Evolutionary conservation across 2,888 invertebrate species (phyloP), one percentile per base, ranked within the genome.

Genomic region (Caenorhabditis sinica): DNA sequence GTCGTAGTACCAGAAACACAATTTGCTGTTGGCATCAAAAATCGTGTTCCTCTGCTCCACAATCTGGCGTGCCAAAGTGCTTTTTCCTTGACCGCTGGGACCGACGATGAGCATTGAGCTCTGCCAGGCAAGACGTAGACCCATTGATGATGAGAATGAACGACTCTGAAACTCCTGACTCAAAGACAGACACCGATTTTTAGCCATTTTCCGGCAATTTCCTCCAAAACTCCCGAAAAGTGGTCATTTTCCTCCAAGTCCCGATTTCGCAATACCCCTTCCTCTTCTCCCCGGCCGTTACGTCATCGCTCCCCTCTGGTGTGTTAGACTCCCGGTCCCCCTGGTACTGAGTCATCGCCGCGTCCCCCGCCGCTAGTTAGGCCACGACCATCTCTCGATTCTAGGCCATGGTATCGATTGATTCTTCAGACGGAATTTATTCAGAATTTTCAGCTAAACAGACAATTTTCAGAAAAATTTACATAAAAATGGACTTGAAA

Each of bases 1-100:
- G 11, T 69, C 69, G 20, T 69, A 69, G 15, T 69, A 69, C 69
- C 69, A 69, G 13, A 69, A 69, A 17, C 69, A 69, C 1, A 69
- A 4, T 69, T 56, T 56, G 25, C 69, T 69, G 5, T 69, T 23
- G 0, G 40, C 69, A 36, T 69, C 56, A 33, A 69, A 69, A 23
- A 69, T 69, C 2, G 20, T 17, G 40, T 69, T 69, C 17, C 69
- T 23, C 4, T 69, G 36, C 0, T 69, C 69, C 9, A 69, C 69
- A 40, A 69, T 56, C 20, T 56, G 0, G 2, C 69, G 69, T 3
- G 69, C 69, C 23, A 69, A 20, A 15, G 69, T 69, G 15, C 69
- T 69, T 15, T 69, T 69, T 6, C 69, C 69, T 40, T 69, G 69
- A 25, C 69, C 69, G 20, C 69, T 69, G 0, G 69, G 69, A 1